Evolutionary conservation across 1,140 invertebrate genomes (phyloP).

Genomic region (Lanistes nyassanus): DNA sequence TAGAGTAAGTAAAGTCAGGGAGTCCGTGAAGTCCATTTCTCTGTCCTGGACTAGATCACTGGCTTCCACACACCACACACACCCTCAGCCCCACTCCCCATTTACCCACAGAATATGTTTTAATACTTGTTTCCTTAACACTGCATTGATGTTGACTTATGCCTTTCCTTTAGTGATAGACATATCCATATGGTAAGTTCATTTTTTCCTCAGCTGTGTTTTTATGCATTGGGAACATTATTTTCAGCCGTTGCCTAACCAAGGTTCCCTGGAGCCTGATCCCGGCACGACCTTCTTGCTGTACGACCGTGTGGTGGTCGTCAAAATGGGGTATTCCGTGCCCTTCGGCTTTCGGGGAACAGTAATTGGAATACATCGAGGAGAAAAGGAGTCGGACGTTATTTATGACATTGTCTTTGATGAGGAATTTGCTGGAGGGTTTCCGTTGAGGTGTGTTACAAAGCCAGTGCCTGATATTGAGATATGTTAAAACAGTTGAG

Average conservation of each 20-base stretch:
- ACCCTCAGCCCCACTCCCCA: too few relatives aligned
- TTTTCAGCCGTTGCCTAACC: conserved; percentile 52
- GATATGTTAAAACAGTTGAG: too few relatives aligned
- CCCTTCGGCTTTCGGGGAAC: conserved; percentile 86
- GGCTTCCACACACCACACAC: too few relatives aligned
- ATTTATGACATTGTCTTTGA: conserved; percentile 84
- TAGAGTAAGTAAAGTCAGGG: conserved; percentile 49
- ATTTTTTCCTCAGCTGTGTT: conserved; percentile 6
- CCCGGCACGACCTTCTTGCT: conserved; percentile 74
- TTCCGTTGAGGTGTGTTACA: conserved; percentile 66
- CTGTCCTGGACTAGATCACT: too few relatives aligned
- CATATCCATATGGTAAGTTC: not conserved
- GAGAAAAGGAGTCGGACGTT: conserved; percentile 68
- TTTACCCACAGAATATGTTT: not conserved
- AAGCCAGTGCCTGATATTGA: too few relatives aligned
- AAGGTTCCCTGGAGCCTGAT: conserved; percentile 72
- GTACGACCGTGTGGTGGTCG: conserved; percentile 86
- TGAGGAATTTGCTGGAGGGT: conserved; percentile 76
- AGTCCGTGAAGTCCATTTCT: too few relatives aligned
- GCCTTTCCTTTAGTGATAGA: too few relatives aligned
- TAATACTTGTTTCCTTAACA: too few relatives aligned
- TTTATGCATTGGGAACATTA: not conserved
- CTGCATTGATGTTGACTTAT: too few relatives aligned
- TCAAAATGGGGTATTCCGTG: conserved; percentile 78
- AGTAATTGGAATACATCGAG: conserved; percentile 74